phyloP scores from a whole-genome alignment of 2,888 invertebrate genomes.

The Lithodes maja region DNA sequence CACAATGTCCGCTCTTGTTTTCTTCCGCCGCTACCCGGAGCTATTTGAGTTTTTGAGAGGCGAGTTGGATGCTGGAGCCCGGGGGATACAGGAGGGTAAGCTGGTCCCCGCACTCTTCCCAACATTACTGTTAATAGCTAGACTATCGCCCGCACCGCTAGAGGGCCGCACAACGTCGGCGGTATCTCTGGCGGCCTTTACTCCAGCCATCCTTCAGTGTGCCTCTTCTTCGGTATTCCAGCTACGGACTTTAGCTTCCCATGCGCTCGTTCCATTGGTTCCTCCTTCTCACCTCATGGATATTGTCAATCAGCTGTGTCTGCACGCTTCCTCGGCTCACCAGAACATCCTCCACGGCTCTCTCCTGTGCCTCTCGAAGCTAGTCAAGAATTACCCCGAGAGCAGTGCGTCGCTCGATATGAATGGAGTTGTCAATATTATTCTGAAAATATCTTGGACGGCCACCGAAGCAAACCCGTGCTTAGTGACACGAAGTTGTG shows the following conservation, averaged over 20 bases:
- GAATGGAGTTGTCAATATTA: slow-evolving; percentile 14
- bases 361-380: slow-evolving; percentile 54
- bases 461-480: slow-evolving; percentile 52
- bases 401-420: slow-evolving; percentile 3
- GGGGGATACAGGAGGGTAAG: slow-evolving; percentile 63
- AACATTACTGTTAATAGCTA: slow-evolving; percentile 83
- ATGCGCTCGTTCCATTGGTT: slow-evolving; percentile 61
- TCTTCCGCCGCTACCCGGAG: slow-evolving; percentile 84
- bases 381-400: slow-evolving; percentile 42
- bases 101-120: slow-evolving; percentile 83
- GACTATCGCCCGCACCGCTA: slow-evolving; percentile 84
- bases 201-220: slow-evolving; percentile 57
- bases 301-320: slow-evolving; percentile 52
- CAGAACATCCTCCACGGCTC: slow-evolving; percentile 65
- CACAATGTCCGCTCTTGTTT: slow-evolving; percentile 79
- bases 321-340: slow-evolving; percentile 21
- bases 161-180: slow-evolving; percentile 78
- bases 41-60: slow-evolving; percentile 79
- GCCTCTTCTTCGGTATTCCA: slow-evolving; percentile 55
- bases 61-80: slow-evolving; percentile 74
- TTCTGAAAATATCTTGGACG: slow-evolving; percentile 30
- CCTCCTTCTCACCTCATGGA: slow-evolving; percentile 40
- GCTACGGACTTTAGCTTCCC: slow-evolving; percentile 60
- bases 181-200: slow-evolving; percentile 54
- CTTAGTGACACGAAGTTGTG: slow-evolving; percentile 55